phyloP scores from a whole-genome alignment of 2,888 invertebrate genomes.

The Neoaliturus tenellus region DNA sequence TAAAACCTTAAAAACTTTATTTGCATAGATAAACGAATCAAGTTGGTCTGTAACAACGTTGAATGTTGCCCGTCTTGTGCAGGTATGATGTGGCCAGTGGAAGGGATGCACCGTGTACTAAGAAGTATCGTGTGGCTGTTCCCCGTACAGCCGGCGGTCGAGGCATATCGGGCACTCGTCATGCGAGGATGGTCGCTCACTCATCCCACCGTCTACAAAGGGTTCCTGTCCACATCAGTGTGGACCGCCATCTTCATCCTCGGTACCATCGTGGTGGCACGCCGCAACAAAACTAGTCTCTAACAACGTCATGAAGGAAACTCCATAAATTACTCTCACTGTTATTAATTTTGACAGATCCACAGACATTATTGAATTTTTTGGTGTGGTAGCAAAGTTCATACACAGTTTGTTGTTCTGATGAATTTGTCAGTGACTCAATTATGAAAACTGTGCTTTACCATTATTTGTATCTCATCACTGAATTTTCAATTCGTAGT shows the following conservation, averaged over 20 bases:
- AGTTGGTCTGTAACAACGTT: too few species aligned
- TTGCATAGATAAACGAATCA: too few species aligned
- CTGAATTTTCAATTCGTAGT: too few species aligned
- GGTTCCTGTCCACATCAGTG: constrained; percentile 79
- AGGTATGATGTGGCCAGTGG: constrained; percentile 80
- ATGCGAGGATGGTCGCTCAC: constrained; percentile 83
- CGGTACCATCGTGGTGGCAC: constrained; percentile 73
- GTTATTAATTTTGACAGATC: too few species aligned
- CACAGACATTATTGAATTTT: too few species aligned
- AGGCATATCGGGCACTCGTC: constrained; percentile 84
- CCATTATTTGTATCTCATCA: too few species aligned
- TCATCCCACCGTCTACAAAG: constrained; percentile 82
- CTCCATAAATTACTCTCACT: too few species aligned
- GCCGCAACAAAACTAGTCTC: constrained; percentile 57
- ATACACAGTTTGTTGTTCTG: background rate
- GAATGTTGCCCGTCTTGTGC: constrained; percentile 25
- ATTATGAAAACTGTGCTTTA: too few species aligned
- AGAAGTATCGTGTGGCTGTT: constrained; percentile 79
- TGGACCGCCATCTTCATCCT: constrained; percentile 79
- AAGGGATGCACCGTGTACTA: constrained; percentile 76
- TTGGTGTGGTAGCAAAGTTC: too few species aligned
- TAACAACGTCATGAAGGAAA: background rate
- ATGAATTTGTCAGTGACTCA: too few species aligned
- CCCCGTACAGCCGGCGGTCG: constrained; percentile 88
- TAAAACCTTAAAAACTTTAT: too few species aligned